Evolutionary conservation across 1,140 invertebrate species (phyloP), one percentile per base, ranked within the genome.

Genomic region (Bombus pyrosoma): DNA sequence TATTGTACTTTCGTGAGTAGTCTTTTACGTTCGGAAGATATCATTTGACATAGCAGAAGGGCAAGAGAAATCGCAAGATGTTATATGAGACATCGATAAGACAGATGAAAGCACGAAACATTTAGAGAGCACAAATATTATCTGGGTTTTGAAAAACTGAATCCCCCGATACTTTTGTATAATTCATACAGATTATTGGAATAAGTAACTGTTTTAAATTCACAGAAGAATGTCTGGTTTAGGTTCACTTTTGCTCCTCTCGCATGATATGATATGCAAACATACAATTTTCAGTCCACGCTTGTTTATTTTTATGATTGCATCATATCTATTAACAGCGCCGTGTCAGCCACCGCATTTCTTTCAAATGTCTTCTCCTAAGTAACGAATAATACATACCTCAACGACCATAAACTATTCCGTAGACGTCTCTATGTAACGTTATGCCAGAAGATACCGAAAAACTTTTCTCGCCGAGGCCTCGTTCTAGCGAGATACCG

Each of bases 381-480:
- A 53, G 47, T 22, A 53, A 53, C 18, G 47, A 53, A 53, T 53
- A 53, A 22, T 53, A 53, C 15, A 15, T 59, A 59, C n/a, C 37
- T 59, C 74, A 13, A 57, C 53, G 3, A 59, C 25, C 32, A 28
- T n/a, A 34, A 59, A n/a, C n/a, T 53, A 53, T 53, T 53, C 18
- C 47, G 47, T 53, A 25, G 25, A 41, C 74, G 57, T 41, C 13
- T 53, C 74, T 10, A 47, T 28, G 15, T 53, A 41, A 28, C 59
- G 73, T 77, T 69, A 32, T n/a, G 25, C 22, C 4, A 39, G 22
- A 32, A 57, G 64, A 69, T 64, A 75, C 34, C 28, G 57, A 41
- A 28, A 83, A 83, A 83, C 28, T 83, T 78, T 83, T 32, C 41
- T 28, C 64, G 9, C 18, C 5, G 18, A 25, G 66, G 53, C 25